Base-by-base conservation (phyloP, 2,888 invertebrate genomes). In the Drosophila meridionalis region DNA sequence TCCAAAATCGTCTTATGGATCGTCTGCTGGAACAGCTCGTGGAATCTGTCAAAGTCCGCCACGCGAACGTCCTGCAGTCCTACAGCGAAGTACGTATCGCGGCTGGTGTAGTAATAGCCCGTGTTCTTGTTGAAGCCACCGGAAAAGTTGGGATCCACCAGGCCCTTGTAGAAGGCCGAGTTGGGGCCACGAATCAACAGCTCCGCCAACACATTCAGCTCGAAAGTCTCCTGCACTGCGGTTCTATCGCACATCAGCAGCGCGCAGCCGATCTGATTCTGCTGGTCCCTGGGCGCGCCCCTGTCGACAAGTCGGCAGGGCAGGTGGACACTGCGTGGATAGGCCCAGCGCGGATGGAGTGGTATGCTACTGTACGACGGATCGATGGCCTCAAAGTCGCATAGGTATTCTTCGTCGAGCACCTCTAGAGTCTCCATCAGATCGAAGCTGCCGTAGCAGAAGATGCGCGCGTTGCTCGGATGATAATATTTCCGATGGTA, bases 401-500 rank as follows among this genome's bases (percentile, higher is more conserved):
- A 94, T 38, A 97, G 94, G 92, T 97, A 97, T 58, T 95, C 93
- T 14, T 95, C 94, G 87, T 98, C 95, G 0, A 99, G 94, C 88
- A 96, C 96, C 83, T 96, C 95, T 8, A 99, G 94, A 72, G 97
- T 96, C 20, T 95, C 94, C 79, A 95, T 95, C 26, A 98, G 91
- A 0, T 98, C 96, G 82, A 98, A 96, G 90, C 97, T 97, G 0
- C 99, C 99, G 92, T 99, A 99, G 0, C 98, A 97, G 93, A 95
- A 98, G 89, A 99, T 96, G 70, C 96, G 95, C 2, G 97, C 95
- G 93, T 99, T 99, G 80, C 97, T 97, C 0, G 99, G 98, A 93
- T 98, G 98, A 93, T 99, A 99, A 92, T 97, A 97, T 56, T 95
- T 95, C 20, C 94, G 92, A 92, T 99, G 98, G 92, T 98, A 99